Evolutionary conservation across 2,797 vertebrate species (phyloP), one percentile per base, ranked within the genome.

Genomic region (Lagodon rhomboides): DNA sequence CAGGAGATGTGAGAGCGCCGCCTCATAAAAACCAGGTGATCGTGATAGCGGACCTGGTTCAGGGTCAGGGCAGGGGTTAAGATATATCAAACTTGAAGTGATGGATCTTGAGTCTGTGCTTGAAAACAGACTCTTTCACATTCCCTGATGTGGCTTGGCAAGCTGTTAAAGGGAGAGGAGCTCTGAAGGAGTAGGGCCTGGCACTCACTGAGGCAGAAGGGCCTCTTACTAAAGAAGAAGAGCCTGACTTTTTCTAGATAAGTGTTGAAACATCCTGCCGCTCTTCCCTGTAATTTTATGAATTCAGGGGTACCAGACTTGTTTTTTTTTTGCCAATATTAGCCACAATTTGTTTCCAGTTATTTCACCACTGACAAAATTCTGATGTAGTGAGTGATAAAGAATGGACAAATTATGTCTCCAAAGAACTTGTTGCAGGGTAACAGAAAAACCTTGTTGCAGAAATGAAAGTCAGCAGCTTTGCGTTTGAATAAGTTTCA

Each of bases 71-170:
- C 23, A 47, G 16, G 30, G 75, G 54, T 67, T 67, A 62, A 68
- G 58, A 62, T 75, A 64, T 50, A 71, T 77, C 73, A 85, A 83
- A 84, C 27, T 79, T 79, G 20, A 75, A 86, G 73, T 61, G 75
- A 81, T 78, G 56, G 74, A 67, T 84, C 83, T 79, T 67, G 22
- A 79, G 79, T 68, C 67, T 51, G 67, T 68, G 69, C 85, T 84
- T 86, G 76, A 89, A 89, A 82, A 92, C 85, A 82, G 80, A 73
- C 64, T 71, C 78, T 73, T 85, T 83, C 73, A 85, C 86, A 81
- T 88, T 85, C 62, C 68, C 77, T 79, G 83, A 89, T 85, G 85
- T 82, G 79, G 75, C 77, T 87, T 90, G 86, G 88, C 92, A 88
- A 22, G 73, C 86, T 68, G 62, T 84, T 77, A 88, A 87, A 89